These are phyloP conservation scores for Campylomormyrus numenius DNA, from an alignment of 2,113 vertebrate species.

Conservation along the genomic window DNA sequence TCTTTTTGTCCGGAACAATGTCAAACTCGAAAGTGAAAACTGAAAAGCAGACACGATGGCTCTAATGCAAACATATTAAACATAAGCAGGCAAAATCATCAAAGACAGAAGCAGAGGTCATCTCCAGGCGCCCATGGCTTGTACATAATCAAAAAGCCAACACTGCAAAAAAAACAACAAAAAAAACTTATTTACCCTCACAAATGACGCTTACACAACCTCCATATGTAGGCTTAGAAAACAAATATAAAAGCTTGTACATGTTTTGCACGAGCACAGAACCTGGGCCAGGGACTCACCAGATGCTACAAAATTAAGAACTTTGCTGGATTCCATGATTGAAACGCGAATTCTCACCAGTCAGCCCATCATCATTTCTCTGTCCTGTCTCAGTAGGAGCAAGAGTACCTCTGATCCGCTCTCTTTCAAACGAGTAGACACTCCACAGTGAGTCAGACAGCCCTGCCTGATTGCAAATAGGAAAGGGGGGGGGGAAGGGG, in stretches of 20 bases:
- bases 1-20: neutral
- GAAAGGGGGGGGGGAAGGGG: neutral
- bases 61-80: neutral
- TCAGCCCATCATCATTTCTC: constrained; percentile 61
- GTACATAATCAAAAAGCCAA: neutral
- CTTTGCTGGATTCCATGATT: constrained; percentile 52
- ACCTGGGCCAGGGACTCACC: constrained; percentile 56
- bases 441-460: constrained; percentile 69
- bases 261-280: constrained; percentile 31
- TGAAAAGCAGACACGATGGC: neutral
- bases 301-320: constrained; percentile 53
- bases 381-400: constrained; percentile 61
- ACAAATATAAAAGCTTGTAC: constrained; percentile 15
- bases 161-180: neutral
- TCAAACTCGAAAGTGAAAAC: neutral
- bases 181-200: neutral
- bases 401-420: constrained; percentile 59
- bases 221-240: neutral
- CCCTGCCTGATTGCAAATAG: constrained; percentile 41
- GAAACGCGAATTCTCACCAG: constrained; percentile 33
- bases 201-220: neutral
- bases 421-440: constrained; percentile 52
- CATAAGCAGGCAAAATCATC: neutral
- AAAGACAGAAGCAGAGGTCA: neutral
- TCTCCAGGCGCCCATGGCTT: neutral